phyloP scores from a whole-genome alignment of 2,888 invertebrate genomes.

The Plagodis pulveraria region DNA sequence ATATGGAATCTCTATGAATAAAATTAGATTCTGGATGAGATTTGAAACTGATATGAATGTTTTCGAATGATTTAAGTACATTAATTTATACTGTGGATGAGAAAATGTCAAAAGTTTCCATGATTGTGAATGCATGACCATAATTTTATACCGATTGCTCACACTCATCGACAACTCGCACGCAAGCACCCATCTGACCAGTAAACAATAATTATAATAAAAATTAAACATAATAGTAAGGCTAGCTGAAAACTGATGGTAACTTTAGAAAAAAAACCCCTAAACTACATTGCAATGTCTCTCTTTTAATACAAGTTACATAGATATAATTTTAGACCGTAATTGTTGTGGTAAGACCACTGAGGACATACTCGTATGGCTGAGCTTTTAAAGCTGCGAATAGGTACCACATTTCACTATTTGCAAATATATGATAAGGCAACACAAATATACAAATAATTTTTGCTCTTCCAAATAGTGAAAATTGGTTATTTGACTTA shows the following conservation, averaged over 20 bases:
- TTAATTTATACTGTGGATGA: too few species aligned
- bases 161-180: conserved; percentile 37
- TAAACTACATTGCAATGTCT: conserved; percentile 75
- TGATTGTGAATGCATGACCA: not conserved
- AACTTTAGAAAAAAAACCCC: conserved; percentile 76
- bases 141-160: not conserved
- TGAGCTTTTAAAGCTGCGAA: conserved; percentile 18
- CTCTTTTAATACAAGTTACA: conserved; percentile 52
- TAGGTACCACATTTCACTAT: conserved; percentile 26
- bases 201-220: conserved; percentile 61
- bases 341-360: conserved; percentile 36
- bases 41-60: too few species aligned
- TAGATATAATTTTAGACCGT: conserved; percentile 58
- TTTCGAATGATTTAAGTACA: too few species aligned
- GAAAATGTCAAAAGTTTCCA: not conserved
- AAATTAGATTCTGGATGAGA: too few species aligned
- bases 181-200: conserved; percentile 70
- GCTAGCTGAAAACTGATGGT: conserved; percentile 83
- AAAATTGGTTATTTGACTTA: conserved; percentile 31
- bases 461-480: conserved; percentile 19
- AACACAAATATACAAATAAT: conserved; percentile 33
- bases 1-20: too few species aligned
- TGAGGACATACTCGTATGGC: conserved; percentile 8
- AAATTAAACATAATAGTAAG: conserved; percentile 69
- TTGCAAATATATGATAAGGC: conserved; percentile 17